Conservation (phyloP, 2,113 vertebrate genomes). For the Eleginops maclovinus region DNA sequence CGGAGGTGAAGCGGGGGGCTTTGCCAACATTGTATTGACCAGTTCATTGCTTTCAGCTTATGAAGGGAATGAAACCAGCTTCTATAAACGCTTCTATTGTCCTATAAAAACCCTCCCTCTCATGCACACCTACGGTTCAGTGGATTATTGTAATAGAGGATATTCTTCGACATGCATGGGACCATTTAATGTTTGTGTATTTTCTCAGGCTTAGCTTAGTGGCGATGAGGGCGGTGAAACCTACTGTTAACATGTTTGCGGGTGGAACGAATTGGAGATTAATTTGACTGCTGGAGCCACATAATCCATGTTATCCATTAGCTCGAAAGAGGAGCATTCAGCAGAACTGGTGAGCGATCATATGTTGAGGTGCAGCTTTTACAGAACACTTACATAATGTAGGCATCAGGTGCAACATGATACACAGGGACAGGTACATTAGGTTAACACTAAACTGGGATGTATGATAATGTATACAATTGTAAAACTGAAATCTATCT, state of each 20-base stretch:
- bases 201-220: constrained; percentile 27
- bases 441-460: not conserved
- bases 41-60: constrained; percentile 58
- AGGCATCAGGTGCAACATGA: not conserved
- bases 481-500: constrained; percentile 7
- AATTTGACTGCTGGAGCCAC: constrained; percentile 47
- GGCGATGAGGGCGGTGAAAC: constrained; percentile 32
- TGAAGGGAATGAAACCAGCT: constrained; percentile 72
- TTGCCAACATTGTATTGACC: constrained; percentile 70
- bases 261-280: constrained; percentile 61
- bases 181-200: constrained; percentile 51
- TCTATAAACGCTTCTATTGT: constrained; percentile 70
- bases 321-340: constrained; percentile 23
- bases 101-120: constrained; percentile 59
- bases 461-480: constrained; percentile 2
- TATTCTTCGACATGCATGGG: constrained; percentile 38
- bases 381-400: not conserved
- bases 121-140: constrained; percentile 8
- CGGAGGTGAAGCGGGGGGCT: constrained; percentile 35
- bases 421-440: constrained; percentile 2
- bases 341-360: constrained; percentile 12
- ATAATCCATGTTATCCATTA: constrained; percentile 54
- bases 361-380: not conserved
- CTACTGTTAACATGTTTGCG: constrained; percentile 60
- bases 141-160: constrained; percentile 50